Evolutionary conservation across 2,888 invertebrate genomes (phyloP).

Genomic region (Cantharis nigra): DNA sequence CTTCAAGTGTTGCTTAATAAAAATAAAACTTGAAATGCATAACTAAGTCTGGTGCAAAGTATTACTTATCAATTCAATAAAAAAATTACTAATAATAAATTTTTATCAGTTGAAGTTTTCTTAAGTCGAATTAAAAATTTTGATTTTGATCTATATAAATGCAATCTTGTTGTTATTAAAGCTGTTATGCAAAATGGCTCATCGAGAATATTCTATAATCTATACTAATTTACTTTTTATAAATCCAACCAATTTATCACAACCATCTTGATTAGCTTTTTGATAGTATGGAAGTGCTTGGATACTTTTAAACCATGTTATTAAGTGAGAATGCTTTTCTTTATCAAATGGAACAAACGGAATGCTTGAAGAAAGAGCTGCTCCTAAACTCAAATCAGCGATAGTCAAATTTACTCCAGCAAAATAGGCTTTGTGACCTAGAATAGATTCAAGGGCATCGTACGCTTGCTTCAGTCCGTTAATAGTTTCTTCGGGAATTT

Average conservation of each 20-base stretch:
- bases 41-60: too few relatives aligned
- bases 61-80: too few relatives aligned
- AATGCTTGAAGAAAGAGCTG: constrained; percentile 46
- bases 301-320: constrained; percentile 45
- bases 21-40: too few relatives aligned
- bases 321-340: constrained; percentile 35
- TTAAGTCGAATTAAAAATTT: too few relatives aligned
- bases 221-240: constrained; percentile 20
- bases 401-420: constrained; percentile 60
- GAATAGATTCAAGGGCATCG: constrained; percentile 56
- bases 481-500: constrained; percentile 24
- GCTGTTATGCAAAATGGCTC: neutral
- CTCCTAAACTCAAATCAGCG: constrained; percentile 59
- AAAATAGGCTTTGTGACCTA: constrained; percentile 57
- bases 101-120: too few relatives aligned
- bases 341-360: constrained; percentile 44
- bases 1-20: too few relatives aligned
- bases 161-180: too few relatives aligned
- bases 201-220: neutral
- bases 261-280: constrained; percentile 28
- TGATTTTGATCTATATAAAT: too few relatives aligned
- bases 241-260: constrained; percentile 19
- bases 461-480: constrained; percentile 51
- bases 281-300: constrained; percentile 41
- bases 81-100: too few relatives aligned